Percentiles rank a stretch among this genome's conserved stretches.
Conservation (phyloP, 2,888 invertebrate species). For the Mimumesa dahlbomi region DNA sequence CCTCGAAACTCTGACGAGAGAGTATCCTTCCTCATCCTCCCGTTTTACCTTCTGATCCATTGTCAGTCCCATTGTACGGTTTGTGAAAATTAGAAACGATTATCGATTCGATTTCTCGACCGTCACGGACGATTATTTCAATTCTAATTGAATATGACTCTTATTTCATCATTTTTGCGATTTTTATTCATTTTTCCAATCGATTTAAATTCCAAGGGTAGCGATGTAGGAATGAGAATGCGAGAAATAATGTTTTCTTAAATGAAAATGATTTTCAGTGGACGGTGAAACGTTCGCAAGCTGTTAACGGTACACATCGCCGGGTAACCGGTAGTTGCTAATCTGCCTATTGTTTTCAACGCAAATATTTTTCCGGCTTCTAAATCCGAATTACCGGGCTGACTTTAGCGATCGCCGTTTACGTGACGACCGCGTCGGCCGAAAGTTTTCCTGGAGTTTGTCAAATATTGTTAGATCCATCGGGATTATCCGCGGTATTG, state of each 20-base stretch:
- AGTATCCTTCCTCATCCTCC: slow-evolving; percentile 7
- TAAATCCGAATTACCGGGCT: slow-evolving; percentile 45
- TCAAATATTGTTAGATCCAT: slow-evolving; percentile 4
- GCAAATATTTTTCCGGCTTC: slow-evolving; percentile 43
- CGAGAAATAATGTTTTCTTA: background rate
- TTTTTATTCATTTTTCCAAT: no score
- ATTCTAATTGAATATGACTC: no score
- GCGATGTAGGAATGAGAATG: no score
- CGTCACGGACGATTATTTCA: no score
- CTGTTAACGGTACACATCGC: slow-evolving; percentile 29
- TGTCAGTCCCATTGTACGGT: slow-evolving; percentile 11
- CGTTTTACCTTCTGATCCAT: slow-evolving; percentile 15
- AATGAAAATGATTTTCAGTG: background rate
- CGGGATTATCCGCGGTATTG: no score
- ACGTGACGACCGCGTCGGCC: background rate
- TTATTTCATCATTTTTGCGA: no score
- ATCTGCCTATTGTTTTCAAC: slow-evolving; percentile 47
- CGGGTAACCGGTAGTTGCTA: slow-evolving; percentile 19
- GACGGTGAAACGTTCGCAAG: background rate
- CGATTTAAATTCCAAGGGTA: no score
- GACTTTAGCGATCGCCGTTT: slow-evolving; percentile 23
- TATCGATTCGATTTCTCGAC: no score
- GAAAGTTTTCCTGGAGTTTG: slow-evolving; percentile 11
- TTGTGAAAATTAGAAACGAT: background rate
- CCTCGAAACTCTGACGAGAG: slow-evolving; percentile 3